Conservation (phyloP, 2,113 vertebrate genomes). For the Aleadryas rufinucha region DNA sequence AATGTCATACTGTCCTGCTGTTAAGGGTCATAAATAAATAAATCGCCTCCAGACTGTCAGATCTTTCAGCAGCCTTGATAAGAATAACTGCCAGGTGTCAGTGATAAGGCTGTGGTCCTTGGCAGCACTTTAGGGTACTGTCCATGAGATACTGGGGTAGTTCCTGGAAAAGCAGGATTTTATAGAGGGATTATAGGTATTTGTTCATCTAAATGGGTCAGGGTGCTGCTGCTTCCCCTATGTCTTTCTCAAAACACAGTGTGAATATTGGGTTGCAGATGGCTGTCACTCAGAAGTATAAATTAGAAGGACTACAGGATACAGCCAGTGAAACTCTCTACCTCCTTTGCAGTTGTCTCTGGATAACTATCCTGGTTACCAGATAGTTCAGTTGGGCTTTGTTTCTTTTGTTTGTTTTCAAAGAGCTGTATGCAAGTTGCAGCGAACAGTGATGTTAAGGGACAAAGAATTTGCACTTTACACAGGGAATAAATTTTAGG, state of each 20-base stretch:
- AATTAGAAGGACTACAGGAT: background rate
- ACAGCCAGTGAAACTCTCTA: background rate
- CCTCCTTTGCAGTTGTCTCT: background rate
- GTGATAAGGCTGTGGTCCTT: background rate
- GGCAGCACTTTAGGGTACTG: background rate
- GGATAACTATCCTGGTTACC: background rate
- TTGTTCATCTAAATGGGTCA: background rate
- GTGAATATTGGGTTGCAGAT: background rate
- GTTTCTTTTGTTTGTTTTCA: background rate
- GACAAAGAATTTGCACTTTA: background rate
- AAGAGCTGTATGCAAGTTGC: background rate
- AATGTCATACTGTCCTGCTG: background rate
- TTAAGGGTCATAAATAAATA: background rate
- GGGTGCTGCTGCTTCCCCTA: background rate
- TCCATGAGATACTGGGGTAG: background rate
- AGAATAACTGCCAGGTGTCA: background rate
- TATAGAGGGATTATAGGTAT: background rate
- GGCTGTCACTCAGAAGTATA: background rate
- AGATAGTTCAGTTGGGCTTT: background rate
- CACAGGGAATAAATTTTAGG: background rate
- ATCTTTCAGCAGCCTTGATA: background rate
- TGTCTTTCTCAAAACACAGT: background rate
- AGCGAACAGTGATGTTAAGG: background rate
- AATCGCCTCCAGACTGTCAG: background rate
- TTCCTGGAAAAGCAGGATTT: slow-evolving; percentile 7